These are phyloP conservation scores for Limnephilus auricula DNA, from an alignment of 2,888 invertebrate species.

Conservation along the genomic window DNA sequence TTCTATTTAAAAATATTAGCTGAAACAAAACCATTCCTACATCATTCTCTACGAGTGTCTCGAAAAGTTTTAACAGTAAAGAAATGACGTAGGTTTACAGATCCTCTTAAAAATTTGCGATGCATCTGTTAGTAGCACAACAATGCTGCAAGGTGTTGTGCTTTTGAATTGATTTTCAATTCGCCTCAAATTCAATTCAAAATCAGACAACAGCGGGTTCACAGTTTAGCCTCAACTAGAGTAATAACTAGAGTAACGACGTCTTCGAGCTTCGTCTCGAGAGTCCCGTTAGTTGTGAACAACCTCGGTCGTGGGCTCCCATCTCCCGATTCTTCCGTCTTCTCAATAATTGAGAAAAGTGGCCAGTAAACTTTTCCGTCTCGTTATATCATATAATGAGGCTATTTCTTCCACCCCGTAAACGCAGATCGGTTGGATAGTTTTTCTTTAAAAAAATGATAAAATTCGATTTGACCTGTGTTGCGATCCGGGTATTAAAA, in stretches of 20 bases:
- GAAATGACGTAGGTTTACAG: not conserved
- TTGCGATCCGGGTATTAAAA: not conserved
- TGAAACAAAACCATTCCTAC: not conserved
- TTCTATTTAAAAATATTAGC: too few relatives aligned
- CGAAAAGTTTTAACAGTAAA: not conserved
- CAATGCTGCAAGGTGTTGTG: not conserved
- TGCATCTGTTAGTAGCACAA: not conserved
- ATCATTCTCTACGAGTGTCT: not conserved
- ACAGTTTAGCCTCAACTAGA: not conserved
- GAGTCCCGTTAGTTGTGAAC: constrained; percentile 23
- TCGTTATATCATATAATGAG: constrained; percentile 33
- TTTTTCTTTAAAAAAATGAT: constrained; percentile 23
- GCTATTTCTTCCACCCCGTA: constrained; percentile 23
- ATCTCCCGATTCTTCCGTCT: not conserved
- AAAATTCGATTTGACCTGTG: not conserved
- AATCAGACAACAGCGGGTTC: not conserved
- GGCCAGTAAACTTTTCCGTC: constrained; percentile 37
- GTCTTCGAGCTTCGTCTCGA: not conserved
- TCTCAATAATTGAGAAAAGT: constrained; percentile 33
- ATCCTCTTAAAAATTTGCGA: not conserved
- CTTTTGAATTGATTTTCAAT: not conserved
- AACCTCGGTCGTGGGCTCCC: not conserved
- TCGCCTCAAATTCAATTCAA: not conserved
- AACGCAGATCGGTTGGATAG: not conserved
- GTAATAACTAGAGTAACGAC: not conserved